These are phyloP conservation scores for Ginglymostoma cirratum DNA, from an alignment of 2,113 vertebrate genomes.

Conservation along the genomic window DNA sequence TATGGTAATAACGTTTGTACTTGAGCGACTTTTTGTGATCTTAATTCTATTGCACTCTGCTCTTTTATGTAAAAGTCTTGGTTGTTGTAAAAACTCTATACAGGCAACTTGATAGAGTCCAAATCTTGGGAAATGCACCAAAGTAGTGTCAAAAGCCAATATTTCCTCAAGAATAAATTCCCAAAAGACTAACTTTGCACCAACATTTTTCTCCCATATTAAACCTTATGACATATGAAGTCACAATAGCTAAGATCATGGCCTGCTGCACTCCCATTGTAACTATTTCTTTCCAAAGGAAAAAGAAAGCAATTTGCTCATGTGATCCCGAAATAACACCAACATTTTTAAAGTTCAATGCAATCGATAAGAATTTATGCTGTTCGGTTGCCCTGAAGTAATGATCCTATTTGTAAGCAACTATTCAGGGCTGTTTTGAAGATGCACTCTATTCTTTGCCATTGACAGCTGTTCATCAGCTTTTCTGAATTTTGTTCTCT, in stretches of 20 bases:
- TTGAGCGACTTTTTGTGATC: neutral
- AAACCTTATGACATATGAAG: neutral
- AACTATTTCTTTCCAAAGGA: neutral
- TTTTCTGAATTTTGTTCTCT: neutral
- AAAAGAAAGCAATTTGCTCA: neutral
- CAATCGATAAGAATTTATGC: neutral
- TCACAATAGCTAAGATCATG: neutral
- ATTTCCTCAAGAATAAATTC: neutral
- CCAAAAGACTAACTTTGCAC: neutral
- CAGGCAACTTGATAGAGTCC: neutral
- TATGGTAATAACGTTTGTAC: neutral
- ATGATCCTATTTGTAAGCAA: neutral
- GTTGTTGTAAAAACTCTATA: neutral
- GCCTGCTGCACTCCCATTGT: neutral
- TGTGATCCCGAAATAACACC: neutral
- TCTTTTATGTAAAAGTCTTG: neutral
- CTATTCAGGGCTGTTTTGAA: neutral
- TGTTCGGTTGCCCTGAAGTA: neutral
- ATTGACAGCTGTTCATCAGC: neutral
- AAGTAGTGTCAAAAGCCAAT: neutral
- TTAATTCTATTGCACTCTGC: too few relatives aligned
- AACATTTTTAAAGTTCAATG: neutral
- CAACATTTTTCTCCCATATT: neutral
- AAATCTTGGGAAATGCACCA: neutral
- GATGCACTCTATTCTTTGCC: neutral